A percentile compares a stretch with the other conserved stretches of the same genome.
Evolutionary conservation across 2,113 vertebrate species (phyloP).

Genomic region (Limanda limanda): DNA sequence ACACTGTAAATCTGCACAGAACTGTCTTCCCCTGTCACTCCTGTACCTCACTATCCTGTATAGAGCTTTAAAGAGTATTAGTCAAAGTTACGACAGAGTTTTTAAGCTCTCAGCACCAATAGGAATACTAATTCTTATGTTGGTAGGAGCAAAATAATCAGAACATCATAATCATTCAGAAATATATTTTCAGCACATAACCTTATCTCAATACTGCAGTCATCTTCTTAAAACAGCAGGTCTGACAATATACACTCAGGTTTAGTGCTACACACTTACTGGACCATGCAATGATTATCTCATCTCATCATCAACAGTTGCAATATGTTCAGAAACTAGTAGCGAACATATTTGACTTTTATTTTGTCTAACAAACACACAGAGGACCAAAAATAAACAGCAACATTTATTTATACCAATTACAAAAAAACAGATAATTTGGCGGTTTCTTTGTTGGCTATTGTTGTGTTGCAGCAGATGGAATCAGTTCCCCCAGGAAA

Average conservation of each 20-base stretch:
- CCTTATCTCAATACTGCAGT: constrained; percentile 69
- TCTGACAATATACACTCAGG: constrained; percentile 38
- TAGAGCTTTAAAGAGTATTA: neutral
- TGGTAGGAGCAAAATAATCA: constrained; percentile 22
- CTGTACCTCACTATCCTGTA: neutral
- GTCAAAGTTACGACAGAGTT: neutral
- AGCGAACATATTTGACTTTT: too few species aligned
- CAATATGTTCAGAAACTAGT: too few species aligned
- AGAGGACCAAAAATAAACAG: neutral
- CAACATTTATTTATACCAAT: neutral
- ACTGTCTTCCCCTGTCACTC: too few species aligned
- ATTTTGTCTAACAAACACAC: too few species aligned
- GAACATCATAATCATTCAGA: constrained; percentile 32
- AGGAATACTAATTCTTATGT: neutral
- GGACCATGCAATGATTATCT: constrained; percentile 16
- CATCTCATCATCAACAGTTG: too few species aligned
- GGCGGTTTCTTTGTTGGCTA: neutral
- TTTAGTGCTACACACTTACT: constrained; percentile 42
- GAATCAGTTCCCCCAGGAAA: constrained; percentile 4
- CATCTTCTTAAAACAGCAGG: constrained; percentile 58
- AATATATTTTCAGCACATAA: constrained; percentile 35
- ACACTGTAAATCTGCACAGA: too few species aligned
- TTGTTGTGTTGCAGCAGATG: constrained; percentile 7
- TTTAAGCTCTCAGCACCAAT: constrained; percentile 5
- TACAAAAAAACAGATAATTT: neutral